A percentile compares a stretch with the other conserved stretches of the same genome.
Evolutionary conservation across 1,140 invertebrate species (phyloP).

Genomic region (Papilio dardanus): DNA sequence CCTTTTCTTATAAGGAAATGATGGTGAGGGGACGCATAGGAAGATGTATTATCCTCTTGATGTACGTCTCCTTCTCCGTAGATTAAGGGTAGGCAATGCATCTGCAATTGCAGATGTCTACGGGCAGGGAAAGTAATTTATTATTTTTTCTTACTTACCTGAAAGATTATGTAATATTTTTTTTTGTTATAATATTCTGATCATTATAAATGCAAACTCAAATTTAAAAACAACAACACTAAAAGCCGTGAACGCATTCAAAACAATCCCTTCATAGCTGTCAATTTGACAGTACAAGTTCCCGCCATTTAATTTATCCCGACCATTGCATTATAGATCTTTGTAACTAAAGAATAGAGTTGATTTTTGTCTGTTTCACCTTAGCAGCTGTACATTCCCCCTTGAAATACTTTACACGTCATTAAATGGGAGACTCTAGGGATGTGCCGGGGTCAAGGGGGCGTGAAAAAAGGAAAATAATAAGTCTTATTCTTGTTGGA

Average conservation of each 20-base stretch:
- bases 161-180: too few species aligned
- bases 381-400: constrained; percentile 59
- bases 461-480: constrained; percentile 76
- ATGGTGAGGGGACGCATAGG: too few species aligned
- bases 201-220: constrained; percentile 25
- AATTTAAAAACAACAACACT: constrained; percentile 64
- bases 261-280: constrained; percentile 58
- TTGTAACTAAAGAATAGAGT: neutral
- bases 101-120: too few species aligned
- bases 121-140: too few species aligned
- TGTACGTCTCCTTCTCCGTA: too few species aligned
- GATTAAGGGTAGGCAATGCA: too few species aligned
- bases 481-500: constrained; percentile 49
- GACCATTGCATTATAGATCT: neutral
- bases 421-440: constrained; percentile 62
- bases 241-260: constrained; percentile 62
- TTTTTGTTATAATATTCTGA: too few species aligned
- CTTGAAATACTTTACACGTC: constrained; percentile 72
- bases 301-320: neutral
- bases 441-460: constrained; percentile 60
- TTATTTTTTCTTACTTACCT: too few species aligned
- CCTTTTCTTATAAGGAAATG: too few species aligned
- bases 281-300: constrained; percentile 72
- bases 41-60: too few species aligned
- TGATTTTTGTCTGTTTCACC: constrained; percentile 2